Evolutionary conservation across 2,888 invertebrate species (phyloP).

Genomic region (Leptinotarsa tumamoca): DNA sequence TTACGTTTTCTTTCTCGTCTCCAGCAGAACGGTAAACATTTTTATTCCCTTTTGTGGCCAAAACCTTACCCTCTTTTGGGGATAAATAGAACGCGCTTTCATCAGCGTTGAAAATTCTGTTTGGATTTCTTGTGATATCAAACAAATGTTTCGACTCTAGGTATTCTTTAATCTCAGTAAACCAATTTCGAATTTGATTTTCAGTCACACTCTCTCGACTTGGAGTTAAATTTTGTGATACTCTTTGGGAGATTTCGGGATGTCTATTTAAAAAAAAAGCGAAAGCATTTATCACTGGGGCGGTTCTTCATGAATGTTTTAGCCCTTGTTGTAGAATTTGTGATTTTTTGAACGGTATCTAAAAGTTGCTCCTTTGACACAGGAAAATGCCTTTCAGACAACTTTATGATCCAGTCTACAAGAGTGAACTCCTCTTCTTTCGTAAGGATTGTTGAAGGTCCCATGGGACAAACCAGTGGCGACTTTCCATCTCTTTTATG

Average conservation of each 20-base stretch:
- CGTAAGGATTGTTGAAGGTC: not conserved
- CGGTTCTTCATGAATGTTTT: conserved; percentile 1
- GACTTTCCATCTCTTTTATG: not conserved
- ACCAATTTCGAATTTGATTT: not conserved
- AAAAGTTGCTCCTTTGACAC: not conserved
- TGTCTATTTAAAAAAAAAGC: not conserved
- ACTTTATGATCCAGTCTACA: not conserved
- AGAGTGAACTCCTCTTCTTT: not conserved
- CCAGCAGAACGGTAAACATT: too few relatives aligned
- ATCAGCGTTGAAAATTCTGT: not conserved
- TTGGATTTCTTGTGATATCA: not conserved
- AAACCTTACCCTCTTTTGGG: not conserved
- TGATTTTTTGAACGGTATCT: conserved; percentile 1
- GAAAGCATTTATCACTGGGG: not conserved
- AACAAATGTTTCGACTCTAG: not conserved
- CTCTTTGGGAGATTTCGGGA: not conserved
- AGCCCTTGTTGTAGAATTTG: not conserved
- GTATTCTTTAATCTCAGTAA: not conserved
- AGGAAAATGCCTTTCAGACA: not conserved
- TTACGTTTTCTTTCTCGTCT: too few relatives aligned
- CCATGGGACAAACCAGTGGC: not conserved
- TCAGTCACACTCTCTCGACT: not conserved
- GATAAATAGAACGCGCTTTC: conserved; percentile 2
- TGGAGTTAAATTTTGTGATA: conserved; percentile 1
- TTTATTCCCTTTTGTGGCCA: too few relatives aligned